Base-by-base conservation (phyloP, 37 sponge, comb jelly and placozoan species). In the Theonella swinhoei region DNA sequence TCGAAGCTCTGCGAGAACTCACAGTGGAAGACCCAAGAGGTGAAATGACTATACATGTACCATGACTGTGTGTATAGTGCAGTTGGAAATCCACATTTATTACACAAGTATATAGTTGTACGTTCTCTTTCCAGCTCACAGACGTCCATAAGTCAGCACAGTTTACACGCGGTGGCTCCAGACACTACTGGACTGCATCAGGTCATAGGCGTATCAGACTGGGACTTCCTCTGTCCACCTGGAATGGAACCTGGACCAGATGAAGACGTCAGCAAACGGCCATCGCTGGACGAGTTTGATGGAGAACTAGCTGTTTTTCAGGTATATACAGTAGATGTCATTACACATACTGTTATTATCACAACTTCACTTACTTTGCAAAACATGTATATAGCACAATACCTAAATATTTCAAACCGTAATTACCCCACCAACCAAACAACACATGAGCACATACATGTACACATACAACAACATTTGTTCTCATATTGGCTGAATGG, bases 241-340 rank as follows among this genome's bases (percentile, higher is more conserved):
- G 40, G 40, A 1, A 40, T 38, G 68, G 29, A 33, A 2, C 73
- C 82, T 11, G 20, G 67, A 3, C 74, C 2, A 68, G 84, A 83
- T 24, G 83, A 83, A 26, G 74, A 63, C 47, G 0, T 5, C 22
- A 31, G 41, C 34, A 79, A 83, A 7, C 67, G 81, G 60, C 93
- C 93, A 20, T 82, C 93, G 1, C 75, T 93, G 78, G 93, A 93
- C 19, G 93, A 89, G 62, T 93, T 93, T 81, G 93, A 93, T 42
- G 81, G 89, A 72, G 85, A 93, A 68, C 75, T 93, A 11, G 87
- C 89, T 33, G 83, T 93, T 4, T 93, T 89, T 62, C 87, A 93
- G 88, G 92, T 88, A 71, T 34, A n/a, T n/a, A n/a, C n/a, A n/a
- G n/a, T n/a, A n/a, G n/a, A n/a, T n/a, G n/a, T n/a, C n/a, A n/a